phyloP scores from a whole-genome alignment of 2,797 vertebrate genomes.

The Hemitrygon akajei region DNA sequence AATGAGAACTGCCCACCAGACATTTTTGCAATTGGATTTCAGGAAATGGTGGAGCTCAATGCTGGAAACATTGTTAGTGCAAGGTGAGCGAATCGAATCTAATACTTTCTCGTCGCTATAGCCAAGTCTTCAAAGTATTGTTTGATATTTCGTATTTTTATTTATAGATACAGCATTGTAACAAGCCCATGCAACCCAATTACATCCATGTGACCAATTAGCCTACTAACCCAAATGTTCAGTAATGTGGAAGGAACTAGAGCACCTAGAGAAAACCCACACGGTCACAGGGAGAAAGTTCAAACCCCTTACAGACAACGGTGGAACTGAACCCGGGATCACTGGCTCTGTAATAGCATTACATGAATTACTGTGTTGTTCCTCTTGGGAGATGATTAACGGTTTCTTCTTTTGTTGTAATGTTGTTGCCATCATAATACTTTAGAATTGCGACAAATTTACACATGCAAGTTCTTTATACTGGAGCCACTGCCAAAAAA shows the following conservation, averaged over 20 bases:
- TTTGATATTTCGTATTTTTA: neutral
- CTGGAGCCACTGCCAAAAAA: neutral
- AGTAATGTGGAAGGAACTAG: too few species aligned
- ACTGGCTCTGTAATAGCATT: too few species aligned
- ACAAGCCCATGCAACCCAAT: too few species aligned
- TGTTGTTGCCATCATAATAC: neutral
- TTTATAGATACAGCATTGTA: too few species aligned
- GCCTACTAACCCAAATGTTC: too few species aligned
- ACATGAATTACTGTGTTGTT: too few species aligned
- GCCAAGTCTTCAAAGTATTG: neutral
- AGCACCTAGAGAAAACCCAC: too few species aligned
- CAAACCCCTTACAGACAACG: too few species aligned
- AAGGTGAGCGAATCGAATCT: conserved; percentile 51
- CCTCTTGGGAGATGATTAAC: neutral
- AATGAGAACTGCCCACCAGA: conserved; percentile 57
- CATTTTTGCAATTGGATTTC: conserved; percentile 68
- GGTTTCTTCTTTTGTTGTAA: neutral
- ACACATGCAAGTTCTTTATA: neutral
- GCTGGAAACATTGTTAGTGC: conserved; percentile 70
- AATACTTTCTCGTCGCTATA: neutral
- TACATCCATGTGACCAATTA: too few species aligned
- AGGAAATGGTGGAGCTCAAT: conserved; percentile 70
- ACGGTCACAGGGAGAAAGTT: too few species aligned
- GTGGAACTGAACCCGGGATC: too few species aligned
- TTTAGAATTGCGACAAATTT: neutral